Conservation (phyloP, 2,113 vertebrate genomes). For the Thryonomys swinderianus region DNA sequence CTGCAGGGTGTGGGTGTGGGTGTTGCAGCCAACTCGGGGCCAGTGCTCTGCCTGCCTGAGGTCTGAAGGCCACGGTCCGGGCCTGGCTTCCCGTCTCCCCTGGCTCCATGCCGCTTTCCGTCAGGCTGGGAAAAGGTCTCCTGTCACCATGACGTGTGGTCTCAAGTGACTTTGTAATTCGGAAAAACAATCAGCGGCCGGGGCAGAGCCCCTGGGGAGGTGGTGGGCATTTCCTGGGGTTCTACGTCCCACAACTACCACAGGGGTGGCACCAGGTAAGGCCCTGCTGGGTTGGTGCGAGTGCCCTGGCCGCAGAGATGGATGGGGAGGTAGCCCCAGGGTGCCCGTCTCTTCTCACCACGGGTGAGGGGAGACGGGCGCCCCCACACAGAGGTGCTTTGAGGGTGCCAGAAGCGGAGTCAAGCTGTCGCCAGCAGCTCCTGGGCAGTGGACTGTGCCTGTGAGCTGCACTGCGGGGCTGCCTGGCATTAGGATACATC, state of each 20-base stretch:
- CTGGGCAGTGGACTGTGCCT: no score
- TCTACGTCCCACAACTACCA: neutral
- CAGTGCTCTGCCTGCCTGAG: neutral
- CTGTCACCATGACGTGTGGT: neutral
- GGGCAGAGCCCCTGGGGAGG: neutral
- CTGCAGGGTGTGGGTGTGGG: neutral
- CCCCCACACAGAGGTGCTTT: neutral
- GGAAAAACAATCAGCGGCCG: neutral
- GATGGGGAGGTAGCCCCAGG: accelerated
- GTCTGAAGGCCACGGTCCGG: neutral
- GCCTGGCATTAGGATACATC: neutral
- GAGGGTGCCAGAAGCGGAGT: neutral
- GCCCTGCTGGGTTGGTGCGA: neutral
- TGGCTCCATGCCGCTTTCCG: neutral
- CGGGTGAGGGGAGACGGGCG: neutral
- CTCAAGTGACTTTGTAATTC: neutral
- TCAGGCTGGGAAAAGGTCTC: neutral
- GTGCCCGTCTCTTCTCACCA: neutral
- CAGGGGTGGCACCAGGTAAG: neutral
- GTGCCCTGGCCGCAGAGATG: neutral
- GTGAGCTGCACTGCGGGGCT: neutral
- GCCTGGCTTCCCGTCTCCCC: neutral
- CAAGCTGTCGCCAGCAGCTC: neutral
- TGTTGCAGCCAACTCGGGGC: neutral
- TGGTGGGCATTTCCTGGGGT: neutral